Evolutionary conservation across 2,888 invertebrate genomes (phyloP).

Genomic region (Agrilus mali): DNA sequence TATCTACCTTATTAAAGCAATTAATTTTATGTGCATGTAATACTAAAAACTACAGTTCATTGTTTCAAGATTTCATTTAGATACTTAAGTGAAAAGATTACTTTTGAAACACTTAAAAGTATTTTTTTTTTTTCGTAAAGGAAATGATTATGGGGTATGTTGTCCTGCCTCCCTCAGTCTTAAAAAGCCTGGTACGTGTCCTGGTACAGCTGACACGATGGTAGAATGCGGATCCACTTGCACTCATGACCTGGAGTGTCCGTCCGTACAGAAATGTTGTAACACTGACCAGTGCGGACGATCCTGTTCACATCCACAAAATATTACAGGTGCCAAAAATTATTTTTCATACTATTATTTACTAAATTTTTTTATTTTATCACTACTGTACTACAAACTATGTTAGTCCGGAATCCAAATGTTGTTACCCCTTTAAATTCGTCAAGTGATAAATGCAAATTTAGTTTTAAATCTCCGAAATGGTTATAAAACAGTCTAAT

Average conservation of each 20-base stretch:
- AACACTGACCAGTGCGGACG: constrained; percentile 58
- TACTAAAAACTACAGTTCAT: background rate
- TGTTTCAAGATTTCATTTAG: background rate
- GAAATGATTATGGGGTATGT: constrained; percentile 79
- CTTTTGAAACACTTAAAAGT: background rate
- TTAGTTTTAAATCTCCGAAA: no score
- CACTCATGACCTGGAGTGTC: constrained; percentile 69
- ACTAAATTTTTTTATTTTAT: background rate
- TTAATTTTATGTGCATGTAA: no score
- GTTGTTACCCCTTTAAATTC: no score
- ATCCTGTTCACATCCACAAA: constrained; percentile 61
- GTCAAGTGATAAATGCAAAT: no score
- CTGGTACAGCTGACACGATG: constrained; percentile 35
- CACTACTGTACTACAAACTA: background rate
- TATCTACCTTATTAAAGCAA: no score
- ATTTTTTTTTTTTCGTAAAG: constrained; percentile 27
- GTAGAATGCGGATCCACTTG: constrained; percentile 54
- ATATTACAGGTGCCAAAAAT: constrained; percentile 45
- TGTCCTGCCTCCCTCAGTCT: constrained; percentile 67
- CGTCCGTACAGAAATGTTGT: constrained; percentile 73
- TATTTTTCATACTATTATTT: no score
- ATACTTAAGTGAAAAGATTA: background rate
- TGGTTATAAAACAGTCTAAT: no score
- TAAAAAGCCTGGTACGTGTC: constrained; percentile 68
- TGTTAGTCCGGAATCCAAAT: background rate